Conservation (phyloP, 2,797 vertebrate species). For the Lacerta agilis region DNA sequence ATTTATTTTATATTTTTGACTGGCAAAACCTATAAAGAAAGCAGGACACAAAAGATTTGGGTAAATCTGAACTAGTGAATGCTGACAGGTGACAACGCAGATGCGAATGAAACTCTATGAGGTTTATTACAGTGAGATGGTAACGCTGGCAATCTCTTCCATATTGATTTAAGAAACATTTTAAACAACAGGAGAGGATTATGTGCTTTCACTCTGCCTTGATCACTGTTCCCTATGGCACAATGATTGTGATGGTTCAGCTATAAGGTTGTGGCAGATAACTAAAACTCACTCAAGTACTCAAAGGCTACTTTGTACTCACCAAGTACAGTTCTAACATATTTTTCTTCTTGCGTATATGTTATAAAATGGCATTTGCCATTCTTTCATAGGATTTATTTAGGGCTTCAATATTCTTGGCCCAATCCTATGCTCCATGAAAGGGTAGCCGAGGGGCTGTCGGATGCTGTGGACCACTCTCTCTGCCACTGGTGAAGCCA, state of each 20-base stretch:
- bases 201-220: constrained; percentile 1
- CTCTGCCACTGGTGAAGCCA: too few species aligned
- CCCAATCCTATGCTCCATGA: too few species aligned
- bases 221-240: constrained; percentile 19
- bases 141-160: constrained; percentile 17
- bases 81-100: neutral
- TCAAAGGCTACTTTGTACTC: neutral
- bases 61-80: neutral
- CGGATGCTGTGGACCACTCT: too few species aligned
- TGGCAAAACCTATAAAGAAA: constrained; percentile 2
- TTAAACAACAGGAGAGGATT: constrained; percentile 1
- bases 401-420: neutral
- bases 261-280: constrained; percentile 21
- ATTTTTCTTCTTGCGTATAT: neutral
- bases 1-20: neutral
- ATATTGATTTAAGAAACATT: neutral
- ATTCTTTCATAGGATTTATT: neutral
- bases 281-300: constrained; percentile 21
- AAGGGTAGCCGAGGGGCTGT: too few species aligned
- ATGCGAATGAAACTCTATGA: neutral
- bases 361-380: neutral
- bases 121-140: constrained; percentile 2
- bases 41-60: neutral
- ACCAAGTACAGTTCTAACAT: neutral
- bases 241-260: neutral